Percentiles rank a stretch among this genome's conserved stretches.
Evolutionary conservation across 2,888 invertebrate species (phyloP).

Genomic region (Cyrtodaria siliqua): DNA sequence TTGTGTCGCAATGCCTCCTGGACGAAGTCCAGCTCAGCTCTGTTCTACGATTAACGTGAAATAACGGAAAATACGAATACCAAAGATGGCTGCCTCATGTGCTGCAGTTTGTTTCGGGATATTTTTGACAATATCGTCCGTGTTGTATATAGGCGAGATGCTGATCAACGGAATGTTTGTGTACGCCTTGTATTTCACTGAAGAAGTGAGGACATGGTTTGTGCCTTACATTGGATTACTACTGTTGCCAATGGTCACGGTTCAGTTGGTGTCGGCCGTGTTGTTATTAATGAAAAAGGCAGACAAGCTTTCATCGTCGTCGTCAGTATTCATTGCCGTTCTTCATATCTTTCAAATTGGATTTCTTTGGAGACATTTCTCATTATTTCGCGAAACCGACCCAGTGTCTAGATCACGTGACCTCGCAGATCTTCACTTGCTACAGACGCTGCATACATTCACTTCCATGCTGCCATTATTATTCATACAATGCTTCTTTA

Average conservation of each 20-base stretch:
- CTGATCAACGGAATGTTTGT: conserved; percentile 85
- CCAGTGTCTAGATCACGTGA: conserved; percentile 93
- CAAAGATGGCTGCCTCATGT: conserved; percentile 27
- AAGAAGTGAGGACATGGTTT: conserved; percentile 88
- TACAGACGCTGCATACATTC: conserved; percentile 94
- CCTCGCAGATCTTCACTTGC: conserved; percentile 90
- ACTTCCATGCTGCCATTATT: conserved; percentile 96
- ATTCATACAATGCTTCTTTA: conserved; percentile 92
- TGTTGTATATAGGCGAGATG: conserved; percentile 74
- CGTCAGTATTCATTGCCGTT: conserved; percentile 89
- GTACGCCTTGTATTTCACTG: conserved; percentile 86
- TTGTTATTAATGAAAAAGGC: conserved; percentile 68
- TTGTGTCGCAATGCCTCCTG: too few species aligned
- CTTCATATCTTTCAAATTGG: conserved; percentile 86
- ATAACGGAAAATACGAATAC: too few species aligned
- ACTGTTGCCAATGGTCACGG: conserved; percentile 89
- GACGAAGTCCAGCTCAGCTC: too few species aligned
- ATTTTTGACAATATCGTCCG: conserved; percentile 69
- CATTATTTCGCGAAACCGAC: conserved; percentile 94
- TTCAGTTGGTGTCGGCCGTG: conserved; percentile 89
- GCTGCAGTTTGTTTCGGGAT: conserved; percentile 71
- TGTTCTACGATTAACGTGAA: too few species aligned
- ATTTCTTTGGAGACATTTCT: conserved; percentile 90
- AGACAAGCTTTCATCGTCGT: conserved; percentile 63
- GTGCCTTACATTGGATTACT: conserved; percentile 90